Evolutionary conservation across 1,140 invertebrate genomes (phyloP), one percentile per base, ranked within the genome.

Genomic region (Atta colombica): DNA sequence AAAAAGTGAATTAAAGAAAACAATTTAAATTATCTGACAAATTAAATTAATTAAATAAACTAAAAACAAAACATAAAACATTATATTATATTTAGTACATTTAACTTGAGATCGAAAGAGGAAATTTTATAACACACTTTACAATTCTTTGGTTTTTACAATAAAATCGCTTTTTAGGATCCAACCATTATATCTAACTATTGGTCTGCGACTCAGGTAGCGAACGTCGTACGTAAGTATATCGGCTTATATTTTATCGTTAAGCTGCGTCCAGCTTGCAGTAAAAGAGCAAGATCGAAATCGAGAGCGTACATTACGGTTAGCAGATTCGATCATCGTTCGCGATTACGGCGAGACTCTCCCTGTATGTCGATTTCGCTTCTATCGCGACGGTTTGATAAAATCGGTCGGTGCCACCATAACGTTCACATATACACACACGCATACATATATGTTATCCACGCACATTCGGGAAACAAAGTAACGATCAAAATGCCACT

Each of bases 211-310:
- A 55, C 58, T 85, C 72, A 74, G 75, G 84, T 78, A 81, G 60
- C 84, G 58, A 85, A 77, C 63, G 49, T 85, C 18, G 28, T 63
- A 84, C 55, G 18, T 84, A 84, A 84, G 80, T 84, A 84, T 75
- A 61, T 84, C 25, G 35, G 55, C 55, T 84, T 75, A 84, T 61
- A 68, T 51, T 68, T 82, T 82, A 82, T 82, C 80, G 80, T 39
- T 84, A 82, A 82, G 68, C 53, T 61, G 68, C 80, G 68, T 60
- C 53, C 80, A 63, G 80, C 39, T 82, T 82, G 80, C 80, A 39
- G 68, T 84, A 63, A 75, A 75, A 51, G 28, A 4, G 39, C 69
- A 60, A 61, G 55, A 84, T 84, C 80, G 45, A 74, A 75, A 74
- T 84, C 53, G 69, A 25, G 25, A 74, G 39, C 53, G 68, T 82